Conservation (phyloP, 2,113 vertebrate species). For the Gopherus evgoodei region DNA sequence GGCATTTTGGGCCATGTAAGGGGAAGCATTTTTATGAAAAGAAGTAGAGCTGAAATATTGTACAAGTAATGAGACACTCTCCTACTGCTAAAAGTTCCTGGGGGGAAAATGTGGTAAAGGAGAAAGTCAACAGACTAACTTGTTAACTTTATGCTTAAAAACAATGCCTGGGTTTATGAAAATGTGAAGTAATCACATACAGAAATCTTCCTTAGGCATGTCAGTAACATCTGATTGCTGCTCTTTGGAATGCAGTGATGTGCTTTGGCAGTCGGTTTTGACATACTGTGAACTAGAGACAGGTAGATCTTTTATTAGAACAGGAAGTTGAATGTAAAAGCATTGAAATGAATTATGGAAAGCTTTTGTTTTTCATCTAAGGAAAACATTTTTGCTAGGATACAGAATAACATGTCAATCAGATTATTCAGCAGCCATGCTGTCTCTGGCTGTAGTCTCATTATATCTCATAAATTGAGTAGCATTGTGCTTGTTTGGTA, state of each 20-base stretch:
- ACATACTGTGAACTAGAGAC: not conserved
- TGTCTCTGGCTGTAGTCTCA: not conserved
- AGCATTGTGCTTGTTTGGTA: not conserved
- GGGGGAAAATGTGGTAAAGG: not conserved
- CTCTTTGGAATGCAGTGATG: conserved; percentile 17
- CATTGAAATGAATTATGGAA: conserved; percentile 12
- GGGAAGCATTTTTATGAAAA: not conserved
- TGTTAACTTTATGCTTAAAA: not conserved
- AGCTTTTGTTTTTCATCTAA: not conserved
- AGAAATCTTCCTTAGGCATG: not conserved
- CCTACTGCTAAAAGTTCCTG: not conserved
- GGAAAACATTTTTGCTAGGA: not conserved
- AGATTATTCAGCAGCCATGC: not conserved
- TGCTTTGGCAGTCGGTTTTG: not conserved
- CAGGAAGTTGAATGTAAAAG: conserved; percentile 27
- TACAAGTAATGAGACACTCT: not conserved
- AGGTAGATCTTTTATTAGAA: not conserved
- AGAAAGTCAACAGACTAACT: conserved; percentile 3
- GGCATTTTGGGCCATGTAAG: not conserved
- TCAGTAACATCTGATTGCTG: not conserved
- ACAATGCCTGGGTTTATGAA: not conserved
- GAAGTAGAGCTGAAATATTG: not conserved
- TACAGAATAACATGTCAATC: not conserved
- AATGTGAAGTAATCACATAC: not conserved
- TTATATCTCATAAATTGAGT: not conserved